Evolutionary conservation across 2,113 vertebrate species (phyloP).

Genomic region (Melanostigma gelatinosum): DNA sequence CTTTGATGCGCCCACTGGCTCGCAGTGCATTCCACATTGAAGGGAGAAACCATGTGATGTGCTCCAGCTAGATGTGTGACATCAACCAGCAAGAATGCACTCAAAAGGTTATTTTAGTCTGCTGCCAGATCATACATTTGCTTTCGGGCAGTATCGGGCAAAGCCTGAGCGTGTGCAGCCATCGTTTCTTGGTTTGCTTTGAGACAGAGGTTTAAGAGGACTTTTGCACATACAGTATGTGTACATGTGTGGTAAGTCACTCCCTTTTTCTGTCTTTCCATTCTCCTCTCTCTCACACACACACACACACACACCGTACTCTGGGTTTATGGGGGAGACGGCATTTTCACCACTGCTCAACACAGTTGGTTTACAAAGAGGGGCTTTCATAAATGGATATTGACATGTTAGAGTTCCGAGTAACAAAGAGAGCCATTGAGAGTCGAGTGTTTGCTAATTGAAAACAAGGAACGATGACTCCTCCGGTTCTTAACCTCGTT

Average conservation of each 20-base stretch:
- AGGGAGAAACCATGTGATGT: slow-evolving; percentile 33
- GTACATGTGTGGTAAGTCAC: not conserved
- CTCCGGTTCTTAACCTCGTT: slow-evolving; percentile 51
- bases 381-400: slow-evolving; percentile 70
- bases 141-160: slow-evolving; percentile 17
- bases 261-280: not conserved
- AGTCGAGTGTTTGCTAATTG: slow-evolving; percentile 51
- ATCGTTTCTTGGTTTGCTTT: not conserved
- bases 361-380: slow-evolving; percentile 60
- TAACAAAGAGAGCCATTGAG: slow-evolving; percentile 71
- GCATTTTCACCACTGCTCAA: slow-evolving; percentile 24
- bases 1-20: slow-evolving; percentile 17
- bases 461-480: slow-evolving; percentile 68
- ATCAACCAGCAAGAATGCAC: slow-evolving; percentile 59
- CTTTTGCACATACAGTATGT: not conserved
- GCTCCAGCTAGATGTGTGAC: slow-evolving; percentile 43
- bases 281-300: not conserved
- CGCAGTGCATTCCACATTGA: slow-evolving; percentile 1
- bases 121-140: slow-evolving; percentile 41
- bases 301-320: not conserved
- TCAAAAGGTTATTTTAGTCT: slow-evolving; percentile 55
- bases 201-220: not conserved
- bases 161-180: slow-evolving; percentile 18
- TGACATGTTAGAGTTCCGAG: slow-evolving; percentile 63
- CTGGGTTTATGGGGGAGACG: slow-evolving; percentile 21